These are phyloP conservation scores for Pachypanchax playfairii DNA, from an alignment of 2,113 vertebrate species.

Conservation along the genomic window DNA sequence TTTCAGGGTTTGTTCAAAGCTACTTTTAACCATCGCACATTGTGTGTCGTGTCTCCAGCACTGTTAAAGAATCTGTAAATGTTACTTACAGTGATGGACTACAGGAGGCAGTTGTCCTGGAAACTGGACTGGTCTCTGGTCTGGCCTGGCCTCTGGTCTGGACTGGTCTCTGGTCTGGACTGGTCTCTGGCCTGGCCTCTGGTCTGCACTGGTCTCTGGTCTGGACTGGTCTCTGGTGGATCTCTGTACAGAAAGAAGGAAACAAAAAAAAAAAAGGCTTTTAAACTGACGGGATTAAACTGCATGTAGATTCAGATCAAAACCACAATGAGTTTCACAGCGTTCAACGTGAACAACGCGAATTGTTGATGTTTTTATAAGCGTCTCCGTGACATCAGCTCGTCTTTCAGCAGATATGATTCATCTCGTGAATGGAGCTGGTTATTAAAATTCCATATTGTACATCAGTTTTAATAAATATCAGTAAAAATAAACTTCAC, in stretches of 20 bases:
- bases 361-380: not conserved
- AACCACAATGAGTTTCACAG: not conserved
- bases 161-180: not conserved
- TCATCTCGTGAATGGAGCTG: not conserved
- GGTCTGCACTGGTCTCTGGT: not conserved
- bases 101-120: not conserved
- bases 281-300: too few species aligned
- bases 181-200: not conserved
- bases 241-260: conserved; percentile 21
- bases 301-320: not conserved
- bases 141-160: too few species aligned
- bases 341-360: not conserved
- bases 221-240: not conserved
- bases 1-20: not conserved
- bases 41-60: not conserved
- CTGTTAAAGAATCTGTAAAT: not conserved
- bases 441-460: not conserved
- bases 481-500: too few species aligned
- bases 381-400: not conserved
- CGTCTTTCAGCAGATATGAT: not conserved
- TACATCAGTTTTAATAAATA: not conserved
- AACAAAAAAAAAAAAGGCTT: conserved; percentile 23
- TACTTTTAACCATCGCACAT: not conserved
- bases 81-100: conserved; percentile 46
- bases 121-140: not conserved